Evolutionary conservation across 2,888 invertebrate species (phyloP), one percentile per base, ranked within the genome.

Genomic region (Stenolophus ochropezus): DNA sequence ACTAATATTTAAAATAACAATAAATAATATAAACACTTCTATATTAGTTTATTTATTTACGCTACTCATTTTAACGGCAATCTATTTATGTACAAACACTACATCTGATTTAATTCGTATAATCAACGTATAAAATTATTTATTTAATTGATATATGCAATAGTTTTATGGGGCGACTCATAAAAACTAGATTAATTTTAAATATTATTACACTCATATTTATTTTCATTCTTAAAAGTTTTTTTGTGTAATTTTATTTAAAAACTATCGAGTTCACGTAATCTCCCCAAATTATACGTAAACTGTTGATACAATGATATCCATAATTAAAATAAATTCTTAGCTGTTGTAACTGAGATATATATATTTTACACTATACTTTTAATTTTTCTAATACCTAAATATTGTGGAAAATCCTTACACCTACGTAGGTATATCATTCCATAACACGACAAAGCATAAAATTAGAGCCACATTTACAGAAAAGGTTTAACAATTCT

Each of bases 41-140:
- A 61, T 77, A 77, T 77, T 47, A 61, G 25, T 77, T 61, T 77
- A 77, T 77, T 61, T 77, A 77, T 77, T 61, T 33, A 42, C 58
- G 23, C 58, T 77, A 77, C 6, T 77, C 58, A 77, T 77, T 77
- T 27, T 33, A 77, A 77, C 77, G 61, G 33, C 61, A 47, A 61
- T 77, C n/a, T 49, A 69, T 71, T 8, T 77, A 77, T 77, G 61
- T 77, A 77, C 77, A 77, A 77, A 77, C 61, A 77, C 77, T 77
- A 61, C 65, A 33, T 77, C 42, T 33, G 20, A 76, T 58, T 61
- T 61, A 77, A 33, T 61, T 47, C 47, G 58, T 77, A 61, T 77
- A 77, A 77, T 77, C 58, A 77, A 77, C 77, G 77, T 77, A 77
- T 77, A 77, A 77, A 61, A 61, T 76, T 53, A 27, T 27, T 18